Evolutionary conservation across 1,140 invertebrate genomes (phyloP), one percentile per base, ranked within the genome.

Genomic region (Lordiphosa stackelbergi): DNA sequence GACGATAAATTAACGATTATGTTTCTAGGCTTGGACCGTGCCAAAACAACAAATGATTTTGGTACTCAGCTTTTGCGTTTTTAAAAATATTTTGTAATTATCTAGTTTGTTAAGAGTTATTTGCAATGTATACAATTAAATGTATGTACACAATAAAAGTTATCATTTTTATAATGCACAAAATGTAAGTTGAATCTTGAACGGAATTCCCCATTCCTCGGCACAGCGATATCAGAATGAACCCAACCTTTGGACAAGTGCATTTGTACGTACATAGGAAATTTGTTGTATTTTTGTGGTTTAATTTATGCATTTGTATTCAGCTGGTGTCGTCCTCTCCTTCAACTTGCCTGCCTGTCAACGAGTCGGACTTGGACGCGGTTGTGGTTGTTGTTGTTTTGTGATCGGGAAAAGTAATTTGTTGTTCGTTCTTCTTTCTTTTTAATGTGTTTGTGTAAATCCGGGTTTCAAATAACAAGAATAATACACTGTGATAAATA

Each of bases 331-430:
- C 43, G 71, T 62, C 53, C 16, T 16, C 11, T 48, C 56, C 58
- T 24, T 24, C 22, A 24, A 24, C 22, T 24, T 24, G 42, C 45
- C 43, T 40, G 53, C 24, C 59, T 81, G 68, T 72, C 75, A 66
- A 43, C 60, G 56, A 43, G 58, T 56, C 69, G 35, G 45, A 58
- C 41, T 56, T 63, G 34, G 35, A 7, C 10, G 43, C 5, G 42
- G 42, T 51, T 68, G 37, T 52, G 65, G 35, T 65, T 54, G 12
- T 51, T 66, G 11, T 42, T 37, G 34, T 56, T 57, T 69, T 74
- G 69, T 74, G 66, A 79, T 79, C 63, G 77, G 77, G 64, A 83
- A 83, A 83, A 83, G 77, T 83, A 83, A 77, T 83, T 83, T 83
- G 68, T 66, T 70, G 68, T 55, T 65, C 41, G 57, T 77, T 83